Evolutionary conservation across 2,797 vertebrate species (phyloP).

Genomic region (Macroramphosus scolopax): DNA sequence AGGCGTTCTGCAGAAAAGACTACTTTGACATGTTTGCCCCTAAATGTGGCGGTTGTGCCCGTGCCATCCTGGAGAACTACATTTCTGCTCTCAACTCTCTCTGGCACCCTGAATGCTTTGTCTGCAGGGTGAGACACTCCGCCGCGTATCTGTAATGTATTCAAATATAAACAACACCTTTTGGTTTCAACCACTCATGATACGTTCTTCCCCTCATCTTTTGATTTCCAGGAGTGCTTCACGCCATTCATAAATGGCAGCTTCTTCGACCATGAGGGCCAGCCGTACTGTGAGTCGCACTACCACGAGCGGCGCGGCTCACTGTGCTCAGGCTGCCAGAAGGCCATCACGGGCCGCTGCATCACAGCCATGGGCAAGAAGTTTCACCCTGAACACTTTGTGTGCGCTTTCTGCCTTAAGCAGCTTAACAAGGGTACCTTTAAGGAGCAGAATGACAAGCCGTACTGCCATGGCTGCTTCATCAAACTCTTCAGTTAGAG

Average conservation of each 20-base stretch:
- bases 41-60: conserved; percentile 91
- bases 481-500: conserved; percentile 92
- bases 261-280: conserved; percentile 94
- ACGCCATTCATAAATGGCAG: conserved; percentile 92
- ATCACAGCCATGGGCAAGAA: conserved; percentile 97
- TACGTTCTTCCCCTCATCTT: neutral
- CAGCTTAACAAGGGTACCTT: conserved; percentile 98
- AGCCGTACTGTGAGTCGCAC: conserved; percentile 94
- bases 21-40: conserved; percentile 97
- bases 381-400: conserved; percentile 96
- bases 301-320: conserved; percentile 93
- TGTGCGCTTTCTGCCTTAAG: conserved; percentile 96
- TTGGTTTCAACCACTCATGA: neutral
- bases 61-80: conserved; percentile 94
- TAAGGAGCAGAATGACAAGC: conserved; percentile 97
- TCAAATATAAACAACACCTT: too few species aligned
- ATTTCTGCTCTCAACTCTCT: conserved; percentile 93
- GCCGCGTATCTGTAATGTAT: too few species aligned
- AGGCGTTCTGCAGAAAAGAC: conserved; percentile 94
- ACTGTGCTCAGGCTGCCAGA: conserved; percentile 93
- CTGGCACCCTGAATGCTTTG: conserved; percentile 96
- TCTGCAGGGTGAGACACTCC: conserved; percentile 90
- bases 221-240: conserved; percentile 86
- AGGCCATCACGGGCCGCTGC: conserved; percentile 96
- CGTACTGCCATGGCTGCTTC: conserved; percentile 95